Evolutionary conservation across 2,113 vertebrate genomes (phyloP).

Genomic region (Regulus satrapa): DNA sequence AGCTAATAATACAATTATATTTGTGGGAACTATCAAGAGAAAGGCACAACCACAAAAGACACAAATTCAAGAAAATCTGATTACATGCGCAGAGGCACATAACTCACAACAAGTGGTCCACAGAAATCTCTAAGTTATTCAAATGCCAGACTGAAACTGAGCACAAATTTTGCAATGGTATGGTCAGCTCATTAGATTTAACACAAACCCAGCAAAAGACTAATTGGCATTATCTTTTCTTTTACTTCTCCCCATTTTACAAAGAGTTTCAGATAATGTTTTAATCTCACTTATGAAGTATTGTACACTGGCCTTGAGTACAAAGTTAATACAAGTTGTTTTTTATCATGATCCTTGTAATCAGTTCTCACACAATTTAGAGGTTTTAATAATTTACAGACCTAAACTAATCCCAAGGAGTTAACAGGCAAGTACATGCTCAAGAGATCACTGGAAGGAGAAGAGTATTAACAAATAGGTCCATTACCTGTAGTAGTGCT

Average conservation of each 20-base stretch:
- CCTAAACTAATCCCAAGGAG: not conserved
- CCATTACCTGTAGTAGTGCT: slow-evolving; percentile 86
- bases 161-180: not conserved
- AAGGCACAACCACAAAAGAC: not conserved
- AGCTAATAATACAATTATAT: not conserved
- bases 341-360: not conserved
- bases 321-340: not conserved
- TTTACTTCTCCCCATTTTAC: not conserved
- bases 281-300: not conserved
- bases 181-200: not conserved
- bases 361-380: not conserved
- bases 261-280: not conserved
- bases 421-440: not conserved
- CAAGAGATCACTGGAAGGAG: not conserved
- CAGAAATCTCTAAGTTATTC: not conserved
- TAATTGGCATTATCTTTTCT: not conserved
- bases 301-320: not conserved
- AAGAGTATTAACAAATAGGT: not conserved
- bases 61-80: not conserved
- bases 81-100: not conserved
- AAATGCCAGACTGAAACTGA: not conserved
- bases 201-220: not conserved
- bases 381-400: not conserved
- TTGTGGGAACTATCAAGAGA: not conserved
- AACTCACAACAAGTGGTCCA: not conserved